These are phyloP conservation scores for Melieria omissa DNA, from an alignment of 2,888 invertebrate genomes.

Conservation along the genomic window DNA sequence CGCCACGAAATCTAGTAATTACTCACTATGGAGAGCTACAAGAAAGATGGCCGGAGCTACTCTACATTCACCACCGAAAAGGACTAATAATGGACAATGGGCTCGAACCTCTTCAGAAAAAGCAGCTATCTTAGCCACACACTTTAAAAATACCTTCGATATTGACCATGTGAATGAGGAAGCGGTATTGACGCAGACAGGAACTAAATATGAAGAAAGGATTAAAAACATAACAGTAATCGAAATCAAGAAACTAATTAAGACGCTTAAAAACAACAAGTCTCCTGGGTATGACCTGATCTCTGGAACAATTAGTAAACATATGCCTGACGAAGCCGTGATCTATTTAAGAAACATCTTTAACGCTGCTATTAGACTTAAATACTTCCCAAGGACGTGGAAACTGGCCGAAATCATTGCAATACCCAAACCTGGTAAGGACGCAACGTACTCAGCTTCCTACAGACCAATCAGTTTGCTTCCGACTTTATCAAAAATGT, in stretches of 20 bases:
- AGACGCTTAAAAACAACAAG: not conserved
- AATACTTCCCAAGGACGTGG: slow-evolving; percentile 34
- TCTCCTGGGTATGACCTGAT: slow-evolving; percentile 17
- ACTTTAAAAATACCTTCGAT: not conserved
- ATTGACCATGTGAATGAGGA: too few relatives aligned
- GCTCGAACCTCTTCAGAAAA: not conserved
- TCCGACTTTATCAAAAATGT: slow-evolving; percentile 8
- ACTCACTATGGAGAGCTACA: too few relatives aligned
- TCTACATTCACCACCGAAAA: not conserved
- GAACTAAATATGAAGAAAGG: too few relatives aligned
- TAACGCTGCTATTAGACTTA: slow-evolving; percentile 24
- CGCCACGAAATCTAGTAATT: too few relatives aligned
- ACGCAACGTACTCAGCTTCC: slow-evolving; percentile 11
- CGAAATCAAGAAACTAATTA: too few relatives aligned
- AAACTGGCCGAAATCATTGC: slow-evolving; percentile 36
- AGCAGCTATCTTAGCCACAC: not conserved
- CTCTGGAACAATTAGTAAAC: not conserved
- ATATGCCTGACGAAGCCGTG: slow-evolving; percentile 17
- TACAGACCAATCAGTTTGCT: slow-evolving; percentile 34
- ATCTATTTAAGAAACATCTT: slow-evolving; percentile 17
- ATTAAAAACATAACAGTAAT: too few relatives aligned
- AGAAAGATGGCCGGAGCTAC: not conserved
- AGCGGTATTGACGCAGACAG: too few relatives aligned
- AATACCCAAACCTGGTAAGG: slow-evolving; percentile 34
- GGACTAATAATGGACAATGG: not conserved